phyloP scores from a whole-genome alignment of 2,888 invertebrate genomes.

The Acheta domesticus region DNA sequence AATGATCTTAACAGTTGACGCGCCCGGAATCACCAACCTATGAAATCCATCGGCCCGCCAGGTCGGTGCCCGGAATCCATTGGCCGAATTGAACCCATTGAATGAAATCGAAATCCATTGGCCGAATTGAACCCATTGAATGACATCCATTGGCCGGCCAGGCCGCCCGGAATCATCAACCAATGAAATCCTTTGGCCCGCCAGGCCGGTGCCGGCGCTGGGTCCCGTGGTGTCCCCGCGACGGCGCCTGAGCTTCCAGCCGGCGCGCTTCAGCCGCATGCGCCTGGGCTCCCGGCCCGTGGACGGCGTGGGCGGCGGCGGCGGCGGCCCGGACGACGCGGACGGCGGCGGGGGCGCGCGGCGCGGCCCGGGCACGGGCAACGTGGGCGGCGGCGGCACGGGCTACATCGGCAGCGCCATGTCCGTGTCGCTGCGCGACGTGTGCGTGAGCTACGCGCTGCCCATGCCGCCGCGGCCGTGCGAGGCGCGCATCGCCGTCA shows the following conservation, averaged over 20 bases:
- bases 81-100: too few relatives aligned
- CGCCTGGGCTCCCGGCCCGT: not conserved
- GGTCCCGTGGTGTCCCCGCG: not conserved
- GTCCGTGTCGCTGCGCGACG: not conserved
- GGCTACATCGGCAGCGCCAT: not conserved
- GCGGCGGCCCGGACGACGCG: not conserved
- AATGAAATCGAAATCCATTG: too few relatives aligned
- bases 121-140: too few relatives aligned
- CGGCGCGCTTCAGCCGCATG: not conserved
- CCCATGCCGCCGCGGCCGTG: not conserved
- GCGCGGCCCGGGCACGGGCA: not conserved
- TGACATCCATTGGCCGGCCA: too few relatives aligned
- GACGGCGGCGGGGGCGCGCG: not conserved
- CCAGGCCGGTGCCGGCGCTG: not conserved
- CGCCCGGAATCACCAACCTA: too few relatives aligned
- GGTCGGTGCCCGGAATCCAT: too few relatives aligned
- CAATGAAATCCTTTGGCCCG: too few relatives aligned
- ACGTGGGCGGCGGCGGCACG: not conserved
- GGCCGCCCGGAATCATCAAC: too few relatives aligned
- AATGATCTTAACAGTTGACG: too few relatives aligned
- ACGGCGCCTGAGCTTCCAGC: not conserved
- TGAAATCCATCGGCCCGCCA: too few relatives aligned
- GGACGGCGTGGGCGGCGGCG: not conserved
- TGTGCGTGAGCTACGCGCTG: constrained; percentile 18
- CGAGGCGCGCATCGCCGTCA: not conserved